phyloP scores from a whole-genome alignment of 2,797 vertebrate genomes.

The Sandelia bainsii region DNA sequence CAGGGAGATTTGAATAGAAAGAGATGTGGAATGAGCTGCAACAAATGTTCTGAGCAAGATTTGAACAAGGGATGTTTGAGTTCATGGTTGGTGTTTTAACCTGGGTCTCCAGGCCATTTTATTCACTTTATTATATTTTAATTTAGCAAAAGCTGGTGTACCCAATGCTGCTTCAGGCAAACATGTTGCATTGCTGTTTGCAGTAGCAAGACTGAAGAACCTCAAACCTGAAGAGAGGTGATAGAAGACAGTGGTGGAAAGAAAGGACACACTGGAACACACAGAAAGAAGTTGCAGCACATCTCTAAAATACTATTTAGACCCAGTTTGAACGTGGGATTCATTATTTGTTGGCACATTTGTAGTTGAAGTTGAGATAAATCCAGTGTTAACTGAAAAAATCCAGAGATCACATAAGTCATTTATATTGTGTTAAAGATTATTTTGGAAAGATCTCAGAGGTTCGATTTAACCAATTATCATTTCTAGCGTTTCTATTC shows the following conservation, averaged over 20 bases:
- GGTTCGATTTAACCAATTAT: no score
- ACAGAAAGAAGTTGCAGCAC: not conserved
- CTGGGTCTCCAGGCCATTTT: no score
- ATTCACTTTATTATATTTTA: no score
- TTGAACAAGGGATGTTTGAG: not conserved
- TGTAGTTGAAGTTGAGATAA: no score
- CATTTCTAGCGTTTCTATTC: not conserved
- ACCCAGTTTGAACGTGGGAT: not conserved
- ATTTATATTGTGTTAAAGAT: no score
- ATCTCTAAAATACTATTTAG: not conserved
- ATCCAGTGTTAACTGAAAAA: no score
- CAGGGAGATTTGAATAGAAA: not conserved
- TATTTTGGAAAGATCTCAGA: no score
- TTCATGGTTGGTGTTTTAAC: not conserved
- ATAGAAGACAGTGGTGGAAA: no score
- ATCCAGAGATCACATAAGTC: no score
- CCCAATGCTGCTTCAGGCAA: not conserved
- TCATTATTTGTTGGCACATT: no score
- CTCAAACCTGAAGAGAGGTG: not conserved
- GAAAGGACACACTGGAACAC: no score
- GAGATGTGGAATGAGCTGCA: not conserved
- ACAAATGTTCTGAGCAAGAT: not conserved
- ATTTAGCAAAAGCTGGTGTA: constrained; percentile 8
- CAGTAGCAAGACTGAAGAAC: not conserved
- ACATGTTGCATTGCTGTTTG: not conserved